These are phyloP conservation scores for Acanthis flammea DNA, from an alignment of 2,797 vertebrate species.

Conservation along the genomic window DNA sequence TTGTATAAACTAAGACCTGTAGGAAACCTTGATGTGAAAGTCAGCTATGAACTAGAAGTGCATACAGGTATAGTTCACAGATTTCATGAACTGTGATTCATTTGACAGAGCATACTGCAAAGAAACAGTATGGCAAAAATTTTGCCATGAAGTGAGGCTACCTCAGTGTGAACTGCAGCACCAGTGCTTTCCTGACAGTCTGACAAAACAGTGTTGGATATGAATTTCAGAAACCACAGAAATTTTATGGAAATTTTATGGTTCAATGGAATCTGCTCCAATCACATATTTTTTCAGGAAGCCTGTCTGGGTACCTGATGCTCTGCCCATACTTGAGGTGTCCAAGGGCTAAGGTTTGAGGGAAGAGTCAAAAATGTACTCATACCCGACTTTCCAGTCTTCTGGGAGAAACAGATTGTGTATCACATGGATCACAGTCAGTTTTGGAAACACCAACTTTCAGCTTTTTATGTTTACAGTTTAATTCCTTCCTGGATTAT, in stretches of 20 bases:
- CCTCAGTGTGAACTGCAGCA: background rate
- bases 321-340: background rate
- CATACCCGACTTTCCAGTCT: background rate
- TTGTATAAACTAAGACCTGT: background rate
- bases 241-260: background rate
- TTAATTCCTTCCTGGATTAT: background rate
- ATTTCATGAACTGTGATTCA: background rate
- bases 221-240: background rate
- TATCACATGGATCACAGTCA: background rate
- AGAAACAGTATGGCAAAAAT: background rate
- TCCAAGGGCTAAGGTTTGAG: background rate
- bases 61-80: background rate
- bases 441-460: background rate
- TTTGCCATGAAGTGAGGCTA: background rate
- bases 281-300: background rate
- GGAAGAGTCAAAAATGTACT: background rate
- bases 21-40: background rate
- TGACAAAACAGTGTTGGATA: background rate
- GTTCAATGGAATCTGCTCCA: background rate
- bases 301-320: background rate
- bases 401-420: background rate
- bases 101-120: background rate
- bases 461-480: background rate
- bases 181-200: background rate
- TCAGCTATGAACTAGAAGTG: background rate